phyloP scores from a whole-genome alignment of 2,797 vertebrate species.

The Halcyon chelicuti region DNA sequence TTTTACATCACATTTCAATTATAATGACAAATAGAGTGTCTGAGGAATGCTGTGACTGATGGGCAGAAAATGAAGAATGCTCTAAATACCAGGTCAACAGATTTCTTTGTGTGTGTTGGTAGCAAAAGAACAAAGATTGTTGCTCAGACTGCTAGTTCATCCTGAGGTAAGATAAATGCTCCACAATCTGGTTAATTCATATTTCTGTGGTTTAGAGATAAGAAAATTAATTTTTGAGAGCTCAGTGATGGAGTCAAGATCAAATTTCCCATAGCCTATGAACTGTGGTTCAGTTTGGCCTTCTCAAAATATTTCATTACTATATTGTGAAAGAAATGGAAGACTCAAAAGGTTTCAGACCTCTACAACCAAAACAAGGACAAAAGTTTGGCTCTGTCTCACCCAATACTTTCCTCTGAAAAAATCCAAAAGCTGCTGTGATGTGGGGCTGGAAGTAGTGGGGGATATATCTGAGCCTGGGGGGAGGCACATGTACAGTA shows the following conservation, averaged over 20 bases:
- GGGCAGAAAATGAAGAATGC: neutral
- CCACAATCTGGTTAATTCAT: constrained; percentile 36
- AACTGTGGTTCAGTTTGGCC: constrained; percentile 8
- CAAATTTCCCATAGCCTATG: constrained; percentile 20
- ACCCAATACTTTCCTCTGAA: neutral
- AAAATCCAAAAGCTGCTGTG: neutral
- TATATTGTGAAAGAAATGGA: constrained; percentile 28
- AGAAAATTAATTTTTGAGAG: constrained; percentile 71
- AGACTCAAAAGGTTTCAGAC: constrained; percentile 28
- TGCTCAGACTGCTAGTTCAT: neutral
- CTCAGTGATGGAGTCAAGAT: constrained; percentile 38
- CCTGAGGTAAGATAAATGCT: neutral
- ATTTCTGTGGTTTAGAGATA: constrained; percentile 68
- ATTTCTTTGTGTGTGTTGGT: neutral
- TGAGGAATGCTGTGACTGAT: neutral
- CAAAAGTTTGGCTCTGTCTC: neutral
- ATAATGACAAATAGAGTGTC: neutral
- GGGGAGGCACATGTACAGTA: neutral
- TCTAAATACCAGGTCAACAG: neutral
- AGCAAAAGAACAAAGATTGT: neutral
- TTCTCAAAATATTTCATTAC: constrained; percentile 33
- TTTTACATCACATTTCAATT: neutral
- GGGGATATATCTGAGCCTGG: neutral
- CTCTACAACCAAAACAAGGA: neutral
- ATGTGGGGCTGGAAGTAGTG: neutral